Base-by-base conservation (phyloP, 2,113 vertebrate species). In the Cyphomyrus plagiostoma region DNA sequence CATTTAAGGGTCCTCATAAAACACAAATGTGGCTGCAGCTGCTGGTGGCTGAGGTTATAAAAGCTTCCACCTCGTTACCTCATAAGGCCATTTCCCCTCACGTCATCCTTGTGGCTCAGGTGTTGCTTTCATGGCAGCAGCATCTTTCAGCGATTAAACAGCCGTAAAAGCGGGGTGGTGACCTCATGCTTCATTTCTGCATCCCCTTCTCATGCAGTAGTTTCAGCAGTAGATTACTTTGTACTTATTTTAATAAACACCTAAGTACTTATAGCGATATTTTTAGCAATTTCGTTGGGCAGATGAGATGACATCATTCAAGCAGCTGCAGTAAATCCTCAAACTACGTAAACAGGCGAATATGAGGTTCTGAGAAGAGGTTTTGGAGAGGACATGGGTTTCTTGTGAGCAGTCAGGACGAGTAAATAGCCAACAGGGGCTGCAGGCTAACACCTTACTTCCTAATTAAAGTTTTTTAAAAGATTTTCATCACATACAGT, bases 201-300 rank as follows among this genome's bases (percentile, higher is more conserved):
- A n/a, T 80, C 90, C 39, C 85, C 56, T 86, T 46, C 86, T 49
- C 30, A 53, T 87, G 85, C 91, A 92, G 91, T 80, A 80, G 92
- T 88, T 88, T 45, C 62, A 82, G 90, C 92, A 91, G 88, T 66
- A 42, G 87, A 80, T 82, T 92, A 91, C 93, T 94, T 94, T 94
- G 90, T 94, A 93, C 90, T 70, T 91, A 88, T 42, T 87, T 93
- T 94, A 94, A 95, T 93, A 86, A 94, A 92, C 94, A 93, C 92
- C 91, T 93, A 92, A 94, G 90, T 89, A 2, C 85, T 89, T 92
- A 89, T 88, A 30, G 56, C 90, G 92, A 91, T 91, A 90, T 90
- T 93, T 89, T 91, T 87, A 89, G 92, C 21, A 80, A 80, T 90
- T 87, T 49, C 6, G 46, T 80, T 42, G 15, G 86, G 35, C 1